Evolutionary conservation across 2,888 invertebrate genomes (phyloP).

Genomic region (Mellilla xanthometata): DNA sequence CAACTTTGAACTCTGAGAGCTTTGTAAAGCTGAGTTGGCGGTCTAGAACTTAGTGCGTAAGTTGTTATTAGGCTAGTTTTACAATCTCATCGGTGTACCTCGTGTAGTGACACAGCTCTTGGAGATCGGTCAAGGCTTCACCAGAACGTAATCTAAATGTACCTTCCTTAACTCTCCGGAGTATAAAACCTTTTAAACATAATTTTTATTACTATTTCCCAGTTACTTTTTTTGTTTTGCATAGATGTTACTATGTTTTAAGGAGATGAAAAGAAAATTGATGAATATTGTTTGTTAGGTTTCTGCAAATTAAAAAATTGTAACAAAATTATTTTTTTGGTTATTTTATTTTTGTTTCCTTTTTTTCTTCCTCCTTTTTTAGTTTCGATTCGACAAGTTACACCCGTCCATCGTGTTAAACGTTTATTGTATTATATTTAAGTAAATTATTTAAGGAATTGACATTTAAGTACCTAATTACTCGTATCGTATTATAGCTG

Average conservation of each 20-base stretch:
- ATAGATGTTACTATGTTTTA: constrained; percentile 84
- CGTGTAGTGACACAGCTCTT: constrained; percentile 49
- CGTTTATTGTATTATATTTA: constrained; percentile 72
- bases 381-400: constrained; percentile 71
- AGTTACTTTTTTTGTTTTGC: constrained; percentile 81
- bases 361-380: constrained; percentile 40
- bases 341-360: constrained; percentile 59
- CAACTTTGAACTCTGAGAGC: constrained; percentile 39
- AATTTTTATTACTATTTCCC: constrained; percentile 67
- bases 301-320: constrained; percentile 82
- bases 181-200: constrained; percentile 72
- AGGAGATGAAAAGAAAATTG: constrained; percentile 72
- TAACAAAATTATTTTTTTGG: constrained; percentile 75
- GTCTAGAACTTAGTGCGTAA: constrained; percentile 59
- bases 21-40: constrained; percentile 55
- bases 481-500: constrained; percentile 61
- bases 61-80: constrained; percentile 75
- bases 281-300: constrained; percentile 83
- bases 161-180: constrained; percentile 79
- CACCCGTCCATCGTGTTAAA: constrained; percentile 82
- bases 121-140: constrained; percentile 61
- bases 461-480: constrained; percentile 69
- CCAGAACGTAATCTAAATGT: constrained; percentile 74
- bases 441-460: constrained; percentile 75
- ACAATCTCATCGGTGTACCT: constrained; percentile 80